Base-by-base conservation (phyloP, 2,797 vertebrate species). In the Diplodus sargus region DNA sequence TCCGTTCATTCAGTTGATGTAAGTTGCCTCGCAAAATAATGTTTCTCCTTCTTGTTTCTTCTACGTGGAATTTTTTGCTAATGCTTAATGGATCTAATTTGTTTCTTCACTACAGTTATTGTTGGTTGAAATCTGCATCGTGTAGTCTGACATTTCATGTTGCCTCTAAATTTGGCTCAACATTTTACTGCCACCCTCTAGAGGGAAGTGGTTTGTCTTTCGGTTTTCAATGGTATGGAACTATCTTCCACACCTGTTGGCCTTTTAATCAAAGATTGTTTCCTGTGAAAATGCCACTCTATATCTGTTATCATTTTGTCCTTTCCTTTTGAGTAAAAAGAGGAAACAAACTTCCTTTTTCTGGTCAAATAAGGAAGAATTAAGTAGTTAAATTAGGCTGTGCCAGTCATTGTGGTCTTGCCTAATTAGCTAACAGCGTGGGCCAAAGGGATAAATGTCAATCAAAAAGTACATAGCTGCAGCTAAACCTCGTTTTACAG, bases 231-330 rank as follows among this genome's bases (percentile, higher is more conserved):
- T 48, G 4, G 15, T 16, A n/a, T 10, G 2, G 6, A 43, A 48
- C 1, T 2, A 0, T 64, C 5, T 43, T 53, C 0, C 9, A 18
- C 14, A 52, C 39, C 53, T 56, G 56, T 28, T 28, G 12, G 18
- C 62, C 56, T 79, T 79, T 22, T 43, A 45, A 54, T 28, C 14
- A 51, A 42, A 60, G 17, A n/a, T 23, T 30, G 23, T 62, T 47
- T 23, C 47, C 25, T 20, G 20, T 45, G 23, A 71, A 47, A n/a
- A 20, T 11, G 3, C 45, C 9, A 11, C 56, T 47, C 39, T 53
- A 13, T 23, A 20, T 56, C 28, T 67, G n/a, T 39, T 48, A 49
- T 62, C 22, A 12, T 14, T 53, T 69, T 52, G 25, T 16, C 20
- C 25, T 73, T 45, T 15, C 49, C 9, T 17, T 20, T 34, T 10